Evolutionary conservation across 2,888 invertebrate species (phyloP).

Genomic region (Agapetus fuscipes): DNA sequence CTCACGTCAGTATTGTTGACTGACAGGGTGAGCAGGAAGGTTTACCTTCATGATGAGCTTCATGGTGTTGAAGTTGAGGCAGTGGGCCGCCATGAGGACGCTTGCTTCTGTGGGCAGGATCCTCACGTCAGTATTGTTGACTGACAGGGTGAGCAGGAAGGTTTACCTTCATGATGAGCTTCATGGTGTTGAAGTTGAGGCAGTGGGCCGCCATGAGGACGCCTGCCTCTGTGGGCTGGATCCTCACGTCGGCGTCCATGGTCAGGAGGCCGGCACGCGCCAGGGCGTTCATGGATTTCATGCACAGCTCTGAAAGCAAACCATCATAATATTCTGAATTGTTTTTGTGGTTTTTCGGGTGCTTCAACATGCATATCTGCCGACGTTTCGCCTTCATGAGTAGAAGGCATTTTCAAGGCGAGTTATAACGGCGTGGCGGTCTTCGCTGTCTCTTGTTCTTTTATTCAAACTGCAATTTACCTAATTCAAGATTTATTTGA

Average conservation of each 20-base stretch:
- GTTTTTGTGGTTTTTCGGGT: conserved; percentile 1
- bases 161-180: conserved; percentile 52
- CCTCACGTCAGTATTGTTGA: conserved; percentile 39
- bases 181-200: conserved; percentile 66
- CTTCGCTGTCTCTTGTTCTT: too few species aligned
- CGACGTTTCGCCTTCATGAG: too few species aligned
- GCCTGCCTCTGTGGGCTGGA: conserved; percentile 54
- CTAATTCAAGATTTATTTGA: too few species aligned
- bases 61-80: conserved; percentile 65
- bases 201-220: conserved; percentile 63
- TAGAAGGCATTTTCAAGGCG: too few species aligned
- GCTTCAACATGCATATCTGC: neutral
- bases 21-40: too few species aligned
- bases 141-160: too few species aligned
- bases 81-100: conserved; percentile 61
- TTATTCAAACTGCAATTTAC: too few species aligned
- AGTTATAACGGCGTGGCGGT: too few species aligned
- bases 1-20: conserved; percentile 40
- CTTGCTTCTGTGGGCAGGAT: conserved; percentile 56
- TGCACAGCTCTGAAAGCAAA: conserved; percentile 60
- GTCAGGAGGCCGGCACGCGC: conserved; percentile 52
- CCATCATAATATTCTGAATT: neutral
- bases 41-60: conserved; percentile 54
- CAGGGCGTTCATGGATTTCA: conserved; percentile 59
- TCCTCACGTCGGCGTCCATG: conserved; percentile 46